Conservation (phyloP, 2,113 vertebrate species). For the Hiodon alosoides region DNA sequence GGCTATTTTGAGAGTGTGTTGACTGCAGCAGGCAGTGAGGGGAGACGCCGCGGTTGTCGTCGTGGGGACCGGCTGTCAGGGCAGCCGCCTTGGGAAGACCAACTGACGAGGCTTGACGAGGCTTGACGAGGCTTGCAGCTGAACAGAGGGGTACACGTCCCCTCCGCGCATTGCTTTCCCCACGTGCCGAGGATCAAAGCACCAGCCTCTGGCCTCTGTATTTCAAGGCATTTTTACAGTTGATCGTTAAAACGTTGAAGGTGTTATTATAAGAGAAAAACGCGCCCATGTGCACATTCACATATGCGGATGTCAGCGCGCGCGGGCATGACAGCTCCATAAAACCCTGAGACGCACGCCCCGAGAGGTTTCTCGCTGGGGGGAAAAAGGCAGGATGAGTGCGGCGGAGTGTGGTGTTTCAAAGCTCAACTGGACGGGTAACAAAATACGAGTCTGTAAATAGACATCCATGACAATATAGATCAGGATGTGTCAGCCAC, state of each 20-base stretch:
- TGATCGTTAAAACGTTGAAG: constrained; percentile 38
- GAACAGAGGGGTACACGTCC: too few relatives aligned
- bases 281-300: constrained; percentile 29
- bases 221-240: constrained; percentile 46
- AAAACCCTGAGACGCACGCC: constrained; percentile 5
- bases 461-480: constrained; percentile 55
- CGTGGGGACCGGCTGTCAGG: neutral
- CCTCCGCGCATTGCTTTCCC: neutral
- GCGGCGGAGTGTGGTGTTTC: constrained; percentile 39
- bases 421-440: constrained; percentile 45
- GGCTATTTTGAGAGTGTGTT: constrained; percentile 31
- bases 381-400: neutral
- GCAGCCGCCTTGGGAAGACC: too few relatives aligned
- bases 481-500: constrained; percentile 5
- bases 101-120: too few relatives aligned
- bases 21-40: too few relatives aligned
- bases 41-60: neutral
- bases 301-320: constrained; percentile 18
- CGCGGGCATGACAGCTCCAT: constrained; percentile 22
- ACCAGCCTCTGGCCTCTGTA: constrained; percentile 25
- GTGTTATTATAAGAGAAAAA: constrained; percentile 37
- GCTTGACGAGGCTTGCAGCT: too few relatives aligned
- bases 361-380: neutral
- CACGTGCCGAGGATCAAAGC: constrained; percentile 35
- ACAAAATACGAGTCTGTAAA: constrained; percentile 54